Conservation (phyloP, 1,140 invertebrate species). For the Hypsibius dujardini region DNA sequence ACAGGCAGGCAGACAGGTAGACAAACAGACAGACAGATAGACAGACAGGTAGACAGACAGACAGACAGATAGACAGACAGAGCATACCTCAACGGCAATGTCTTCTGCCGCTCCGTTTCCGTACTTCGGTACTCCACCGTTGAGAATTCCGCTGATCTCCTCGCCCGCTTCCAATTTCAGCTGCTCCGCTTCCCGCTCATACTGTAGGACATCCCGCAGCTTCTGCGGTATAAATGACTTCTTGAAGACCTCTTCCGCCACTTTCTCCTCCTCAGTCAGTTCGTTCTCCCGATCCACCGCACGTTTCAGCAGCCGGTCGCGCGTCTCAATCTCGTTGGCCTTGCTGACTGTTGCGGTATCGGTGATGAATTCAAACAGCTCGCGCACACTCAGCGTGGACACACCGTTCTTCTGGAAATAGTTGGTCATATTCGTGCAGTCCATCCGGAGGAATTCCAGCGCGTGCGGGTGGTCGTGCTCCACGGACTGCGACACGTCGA, state of each 20-base stretch:
- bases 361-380: constrained; percentile 88
- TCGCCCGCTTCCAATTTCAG: constrained; percentile 53
- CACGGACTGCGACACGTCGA: constrained; percentile 94
- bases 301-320: not conserved
- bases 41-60: no score
- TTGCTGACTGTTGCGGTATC: constrained; percentile 42
- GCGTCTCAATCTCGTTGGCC: constrained; percentile 33
- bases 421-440: constrained; percentile 77
- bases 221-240: constrained; percentile 81
- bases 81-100: constrained; percentile 24
- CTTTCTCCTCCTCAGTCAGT: not conserved
- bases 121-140: no score
- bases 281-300: not conserved
- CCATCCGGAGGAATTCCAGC: constrained; percentile 78
- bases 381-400: constrained; percentile 66
- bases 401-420: constrained; percentile 80
- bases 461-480: constrained; percentile 93
- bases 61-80: not conserved
- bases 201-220: constrained; percentile 73
- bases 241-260: constrained; percentile 74
- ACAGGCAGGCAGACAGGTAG: no score
- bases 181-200: constrained; percentile 66
- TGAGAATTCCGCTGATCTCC: no score
- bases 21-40: no score
- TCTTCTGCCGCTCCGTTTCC: no score